A percentile compares a stretch with the other conserved stretches of the same genome.
phyloP scores from a whole-genome alignment of 2,797 vertebrate genomes.

The Catharus ustulatus region DNA sequence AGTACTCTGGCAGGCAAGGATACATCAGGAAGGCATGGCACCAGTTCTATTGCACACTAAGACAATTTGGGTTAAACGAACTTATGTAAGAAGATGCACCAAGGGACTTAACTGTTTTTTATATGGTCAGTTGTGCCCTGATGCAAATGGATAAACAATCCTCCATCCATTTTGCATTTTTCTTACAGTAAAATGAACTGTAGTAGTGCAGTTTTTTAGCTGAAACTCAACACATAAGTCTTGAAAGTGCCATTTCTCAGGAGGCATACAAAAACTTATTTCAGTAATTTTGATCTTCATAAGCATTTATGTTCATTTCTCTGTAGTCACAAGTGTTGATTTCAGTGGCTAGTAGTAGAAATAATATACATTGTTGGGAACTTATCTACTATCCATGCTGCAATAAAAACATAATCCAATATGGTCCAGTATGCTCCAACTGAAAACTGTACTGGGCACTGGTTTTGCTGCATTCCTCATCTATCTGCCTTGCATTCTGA shows the following conservation, averaged over 20 bases:
- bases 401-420: background rate
- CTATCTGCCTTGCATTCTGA: background rate
- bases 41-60: background rate
- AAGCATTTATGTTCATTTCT: background rate
- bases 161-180: background rate
- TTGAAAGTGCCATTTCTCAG: background rate
- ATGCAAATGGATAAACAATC: background rate
- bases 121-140: background rate
- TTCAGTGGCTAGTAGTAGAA: background rate
- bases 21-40: fast-evolving
- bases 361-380: background rate
- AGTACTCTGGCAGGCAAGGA: background rate
- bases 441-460: too few species aligned
- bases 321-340: background rate
- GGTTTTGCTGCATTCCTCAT: background rate
- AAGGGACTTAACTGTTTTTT: background rate
- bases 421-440: too few species aligned
- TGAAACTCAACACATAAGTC: fast-evolving
- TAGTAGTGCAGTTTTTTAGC: background rate
- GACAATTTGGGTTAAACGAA: background rate
- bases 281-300: background rate
- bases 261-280: background rate
- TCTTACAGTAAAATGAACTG: background rate
- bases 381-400: background rate
- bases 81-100: background rate